Conservation (phyloP, 2,113 vertebrate species). For the Thamnophis sirtalis region DNA sequence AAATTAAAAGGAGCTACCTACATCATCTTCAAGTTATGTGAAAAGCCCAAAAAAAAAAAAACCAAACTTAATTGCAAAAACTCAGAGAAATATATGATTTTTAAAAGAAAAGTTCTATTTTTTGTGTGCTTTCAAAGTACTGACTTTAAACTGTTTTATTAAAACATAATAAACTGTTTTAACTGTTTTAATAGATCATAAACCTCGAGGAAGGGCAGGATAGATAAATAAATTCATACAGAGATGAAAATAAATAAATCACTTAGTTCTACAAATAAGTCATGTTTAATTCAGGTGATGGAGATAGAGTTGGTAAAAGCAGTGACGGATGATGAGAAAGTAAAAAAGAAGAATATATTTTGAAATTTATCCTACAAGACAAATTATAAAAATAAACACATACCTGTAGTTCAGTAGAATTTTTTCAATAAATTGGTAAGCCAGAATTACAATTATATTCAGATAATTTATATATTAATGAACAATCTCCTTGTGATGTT, state of each 20-base stretch:
- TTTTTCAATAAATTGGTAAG: neutral
- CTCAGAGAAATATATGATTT: neutral
- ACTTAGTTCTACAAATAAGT: neutral
- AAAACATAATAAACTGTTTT: neutral
- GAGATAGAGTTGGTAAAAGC: neutral
- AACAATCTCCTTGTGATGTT: neutral
- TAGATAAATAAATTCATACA: neutral
- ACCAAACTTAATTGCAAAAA: neutral
- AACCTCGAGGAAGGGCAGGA: neutral
- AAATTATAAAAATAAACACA: neutral
- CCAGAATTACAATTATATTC: neutral
- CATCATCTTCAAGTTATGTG: neutral
- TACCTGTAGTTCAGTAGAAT: neutral
- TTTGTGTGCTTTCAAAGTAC: neutral
- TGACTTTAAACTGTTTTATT: neutral
- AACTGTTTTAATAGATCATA: neutral
- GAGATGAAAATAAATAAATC: neutral
- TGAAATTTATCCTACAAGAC: neutral
- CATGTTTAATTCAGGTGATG: neutral
- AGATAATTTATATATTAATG: neutral
- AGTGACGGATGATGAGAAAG: neutral
- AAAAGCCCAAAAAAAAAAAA: neutral
- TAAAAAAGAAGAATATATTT: neutral
- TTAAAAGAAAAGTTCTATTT: neutral
- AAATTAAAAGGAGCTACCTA: neutral